Evolutionary conservation across 2,797 vertebrate genomes (phyloP).

Genomic region (Poeciliopsis presidionis): DNA sequence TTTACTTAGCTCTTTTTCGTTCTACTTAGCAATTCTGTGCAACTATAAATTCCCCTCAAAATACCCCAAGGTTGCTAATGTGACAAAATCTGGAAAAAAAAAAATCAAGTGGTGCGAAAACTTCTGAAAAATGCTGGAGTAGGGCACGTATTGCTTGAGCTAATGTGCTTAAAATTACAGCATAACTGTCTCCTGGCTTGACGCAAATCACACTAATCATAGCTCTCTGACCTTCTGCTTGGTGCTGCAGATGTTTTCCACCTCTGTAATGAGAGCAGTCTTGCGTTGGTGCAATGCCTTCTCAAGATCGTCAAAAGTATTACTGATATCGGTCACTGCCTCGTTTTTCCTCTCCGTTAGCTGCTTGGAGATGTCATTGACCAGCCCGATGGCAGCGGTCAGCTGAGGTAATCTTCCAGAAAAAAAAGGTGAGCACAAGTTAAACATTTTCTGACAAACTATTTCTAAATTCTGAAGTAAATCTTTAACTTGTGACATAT

Average conservation of each 20-base stretch:
- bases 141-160: background rate
- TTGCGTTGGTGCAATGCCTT: slow-evolving; percentile 89
- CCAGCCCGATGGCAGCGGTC: slow-evolving; percentile 89
- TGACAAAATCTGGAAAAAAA: background rate
- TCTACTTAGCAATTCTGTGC: background rate
- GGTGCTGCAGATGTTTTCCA: slow-evolving; percentile 87
- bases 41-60: background rate
- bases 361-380: slow-evolving; percentile 91
- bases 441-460: background rate
- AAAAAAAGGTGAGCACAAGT: background rate
- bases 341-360: slow-evolving; percentile 88
- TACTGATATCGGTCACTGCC: slow-evolving; percentile 88
- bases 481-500: background rate
- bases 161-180: background rate
- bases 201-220: background rate
- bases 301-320: slow-evolving; percentile 93
- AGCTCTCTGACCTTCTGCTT: slow-evolving; percentile 75
- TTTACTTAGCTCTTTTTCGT: background rate
- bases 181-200: background rate
- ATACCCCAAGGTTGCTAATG: background rate
- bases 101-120: background rate
- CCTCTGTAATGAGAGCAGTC: slow-evolving; percentile 86
- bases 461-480: background rate
- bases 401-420: slow-evolving; percentile 88
- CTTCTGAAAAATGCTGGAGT: background rate